phyloP scores from a whole-genome alignment of 2,113 vertebrate genomes.

The Ceyx margarethae region DNA sequence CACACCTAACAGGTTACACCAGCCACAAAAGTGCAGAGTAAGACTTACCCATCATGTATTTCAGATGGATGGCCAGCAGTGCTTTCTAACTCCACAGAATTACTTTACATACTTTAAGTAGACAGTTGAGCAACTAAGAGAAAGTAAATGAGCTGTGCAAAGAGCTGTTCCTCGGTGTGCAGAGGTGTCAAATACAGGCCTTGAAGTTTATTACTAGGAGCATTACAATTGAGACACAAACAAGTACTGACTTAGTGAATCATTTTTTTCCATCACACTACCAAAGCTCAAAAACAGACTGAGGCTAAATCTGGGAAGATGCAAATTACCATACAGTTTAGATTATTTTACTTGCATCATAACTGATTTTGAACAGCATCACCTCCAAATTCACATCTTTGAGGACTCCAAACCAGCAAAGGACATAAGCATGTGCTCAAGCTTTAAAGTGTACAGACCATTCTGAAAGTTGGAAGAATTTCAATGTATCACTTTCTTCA shows the following conservation, averaged over 20 bases:
- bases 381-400: neutral
- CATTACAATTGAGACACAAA: neutral
- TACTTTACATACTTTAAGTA: neutral
- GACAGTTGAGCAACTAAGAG: neutral
- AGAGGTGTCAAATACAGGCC: accelerated
- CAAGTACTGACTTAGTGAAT: neutral
- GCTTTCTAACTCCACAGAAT: neutral
- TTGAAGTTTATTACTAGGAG: neutral
- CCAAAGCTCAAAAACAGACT: neutral
- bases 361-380: neutral
- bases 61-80: neutral
- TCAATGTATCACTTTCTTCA: neutral
- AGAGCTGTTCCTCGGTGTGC: neutral
- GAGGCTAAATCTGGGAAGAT: neutral
- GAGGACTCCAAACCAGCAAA: neutral
- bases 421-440: neutral
- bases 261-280: neutral
- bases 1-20: neutral
- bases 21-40: neutral
- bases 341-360: neutral
- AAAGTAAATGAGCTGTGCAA: neutral
- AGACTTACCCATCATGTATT: neutral
- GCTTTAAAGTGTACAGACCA: neutral
- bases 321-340: neutral
- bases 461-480: neutral